Base-by-base conservation (phyloP, 2,113 vertebrate species). In the Paralichthys olivaceus region DNA sequence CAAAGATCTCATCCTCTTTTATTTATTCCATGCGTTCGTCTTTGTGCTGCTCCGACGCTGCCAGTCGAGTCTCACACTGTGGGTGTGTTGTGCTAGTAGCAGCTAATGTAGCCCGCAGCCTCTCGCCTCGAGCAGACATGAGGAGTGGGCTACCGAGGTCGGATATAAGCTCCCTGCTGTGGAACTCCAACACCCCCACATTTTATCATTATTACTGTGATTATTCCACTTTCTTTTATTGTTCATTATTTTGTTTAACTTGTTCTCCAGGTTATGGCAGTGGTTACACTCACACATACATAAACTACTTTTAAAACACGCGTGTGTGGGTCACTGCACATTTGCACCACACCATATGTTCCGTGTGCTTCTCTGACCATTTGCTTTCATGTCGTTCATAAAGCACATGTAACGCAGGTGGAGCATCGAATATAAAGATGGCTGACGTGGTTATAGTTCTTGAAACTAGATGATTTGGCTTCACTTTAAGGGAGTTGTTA, bases 291-390 rank as follows among this genome's bases (percentile, higher is more conserved):
- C 58, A 8, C 58, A 6, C 26, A 34, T 22, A 22, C 1, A 12
- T 49, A 29, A 29, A 65, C 43, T 17, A 6, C 43, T 19, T 47
- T 19, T 17, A 17, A 5, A 7, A 47, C 4, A 47, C 37, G 63
- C 5, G 28, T 60, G 26, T 65, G 43, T 29, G 32, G 72, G 61
- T 67, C 76, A 79, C 55, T 59, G 76, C 66, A 75, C 67, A 57
- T 75, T 79, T 29, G 49, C 22, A 32, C 29, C 20, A 40, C 66
- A 25, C 8, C 37, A 9, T 23, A 40, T 60, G 74, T 13, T 72
- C n/a, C 13, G 51, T 17, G 14, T 14, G 15, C 28, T n/a, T 34
- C 60, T 75, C n/a, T 13, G 11, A 2, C 40, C 12, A 2, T 43
- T 14, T 43, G 40, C 43, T 47, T 6, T 47, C 4, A 47, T 17